Evolutionary conservation across 2,797 vertebrate genomes (phyloP).

Genomic region (Enteromius viviparus): DNA sequence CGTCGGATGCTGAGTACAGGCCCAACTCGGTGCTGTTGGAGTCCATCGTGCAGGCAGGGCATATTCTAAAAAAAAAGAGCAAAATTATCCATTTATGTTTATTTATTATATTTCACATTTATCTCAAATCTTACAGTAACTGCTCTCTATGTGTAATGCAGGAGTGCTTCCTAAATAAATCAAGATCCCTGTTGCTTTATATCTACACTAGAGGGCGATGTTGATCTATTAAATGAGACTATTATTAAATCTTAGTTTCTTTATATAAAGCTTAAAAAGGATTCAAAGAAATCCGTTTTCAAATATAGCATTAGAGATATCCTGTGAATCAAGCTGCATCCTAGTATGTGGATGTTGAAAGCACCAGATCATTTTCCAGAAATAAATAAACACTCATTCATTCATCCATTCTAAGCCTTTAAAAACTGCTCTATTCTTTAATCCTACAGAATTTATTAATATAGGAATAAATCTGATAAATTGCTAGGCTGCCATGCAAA

Average conservation of each 20-base stretch:
- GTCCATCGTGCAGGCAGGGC: slow-evolving; percentile 91
- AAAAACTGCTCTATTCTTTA: background rate
- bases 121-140: background rate
- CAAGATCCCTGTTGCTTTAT: background rate
- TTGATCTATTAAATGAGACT: slow-evolving; percentile 19
- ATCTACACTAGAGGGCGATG: slow-evolving; percentile 38
- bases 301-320: background rate
- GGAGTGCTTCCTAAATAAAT: background rate
- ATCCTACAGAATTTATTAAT: background rate
- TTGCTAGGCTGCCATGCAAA: background rate
- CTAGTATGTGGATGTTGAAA: background rate
- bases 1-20: slow-evolving; percentile 81
- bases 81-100: slow-evolving; percentile 16
- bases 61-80: slow-evolving; percentile 84
- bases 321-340: background rate
- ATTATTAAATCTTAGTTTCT: background rate
- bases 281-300: background rate
- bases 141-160: background rate
- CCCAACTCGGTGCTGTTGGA: slow-evolving; percentile 85
- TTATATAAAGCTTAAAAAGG: background rate
- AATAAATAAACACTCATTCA: background rate
- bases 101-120: background rate
- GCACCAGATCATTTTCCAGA: background rate
- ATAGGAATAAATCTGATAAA: background rate
- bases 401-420: background rate